Percentiles rank a stretch among this genome's conserved stretches.
phyloP scores from a whole-genome alignment of 2,888 invertebrate species.

The Theretra japonica region DNA sequence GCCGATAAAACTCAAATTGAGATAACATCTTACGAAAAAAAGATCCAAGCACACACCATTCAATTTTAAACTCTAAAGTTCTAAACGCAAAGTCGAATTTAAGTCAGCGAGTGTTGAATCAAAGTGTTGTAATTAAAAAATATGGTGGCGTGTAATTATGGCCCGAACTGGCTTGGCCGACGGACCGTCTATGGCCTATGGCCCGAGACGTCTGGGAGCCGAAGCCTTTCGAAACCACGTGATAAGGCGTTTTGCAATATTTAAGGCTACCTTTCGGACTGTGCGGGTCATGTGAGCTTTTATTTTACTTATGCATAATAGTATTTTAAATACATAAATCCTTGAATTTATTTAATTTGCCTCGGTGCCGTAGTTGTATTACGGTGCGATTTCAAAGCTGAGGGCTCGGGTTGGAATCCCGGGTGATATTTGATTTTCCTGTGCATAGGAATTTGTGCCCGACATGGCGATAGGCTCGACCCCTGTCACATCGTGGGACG shows the following conservation, averaged over 20 bases:
- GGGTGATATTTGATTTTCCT: too few species aligned
- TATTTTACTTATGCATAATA: neutral
- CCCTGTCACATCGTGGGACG: too few species aligned
- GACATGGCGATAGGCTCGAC: too few species aligned
- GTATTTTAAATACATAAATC: neutral
- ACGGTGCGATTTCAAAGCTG: too few species aligned
- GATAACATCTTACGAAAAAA: slow-evolving; percentile 14
- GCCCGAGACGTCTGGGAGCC: slow-evolving; percentile 1
- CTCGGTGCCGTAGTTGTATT: too few species aligned
- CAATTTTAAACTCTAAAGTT: neutral
- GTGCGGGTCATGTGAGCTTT: slow-evolving; percentile 16
- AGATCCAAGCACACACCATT: neutral
- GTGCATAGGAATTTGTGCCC: too few species aligned
- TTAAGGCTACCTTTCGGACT: slow-evolving; percentile 5
- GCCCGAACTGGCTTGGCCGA: slow-evolving; percentile 47
- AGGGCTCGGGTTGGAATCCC: too few species aligned
- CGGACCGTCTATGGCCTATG: slow-evolving; percentile 39
- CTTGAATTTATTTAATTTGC: neutral
- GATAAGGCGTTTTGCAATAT: slow-evolving; percentile 5
- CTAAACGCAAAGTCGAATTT: neutral
- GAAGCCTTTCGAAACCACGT: slow-evolving; percentile 18
- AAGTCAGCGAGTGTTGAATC: too few species aligned
- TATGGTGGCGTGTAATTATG: slow-evolving; percentile 44
- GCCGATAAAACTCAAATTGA: neutral
- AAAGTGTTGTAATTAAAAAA: slow-evolving; percentile 38